These are phyloP conservation scores for Philypnodon macrostomus DNA, from an alignment of 2,797 vertebrate species.

Conservation along the genomic window DNA sequence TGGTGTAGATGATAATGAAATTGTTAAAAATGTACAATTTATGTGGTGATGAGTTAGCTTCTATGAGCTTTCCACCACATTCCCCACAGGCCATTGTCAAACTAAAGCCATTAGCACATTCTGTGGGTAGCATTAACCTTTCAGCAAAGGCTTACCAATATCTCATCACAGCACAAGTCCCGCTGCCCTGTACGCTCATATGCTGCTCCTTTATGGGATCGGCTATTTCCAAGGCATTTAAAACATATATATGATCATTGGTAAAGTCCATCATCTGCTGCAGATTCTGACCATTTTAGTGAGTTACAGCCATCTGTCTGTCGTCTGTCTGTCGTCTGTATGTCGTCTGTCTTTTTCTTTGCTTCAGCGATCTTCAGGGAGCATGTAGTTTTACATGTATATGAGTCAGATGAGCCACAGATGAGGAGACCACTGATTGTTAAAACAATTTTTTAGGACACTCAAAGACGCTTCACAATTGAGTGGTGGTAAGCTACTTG, in stretches of 20 bases:
- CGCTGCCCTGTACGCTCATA: constrained; percentile 57
- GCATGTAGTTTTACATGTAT: constrained; percentile 53
- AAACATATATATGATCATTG: constrained; percentile 73
- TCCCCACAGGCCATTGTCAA: constrained; percentile 76
- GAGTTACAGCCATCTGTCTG: constrained; percentile 59
- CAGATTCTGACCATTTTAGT: constrained; percentile 63
- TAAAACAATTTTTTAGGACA: no score
- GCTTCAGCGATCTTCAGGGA: no score
- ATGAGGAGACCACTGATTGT: constrained; percentile 44
- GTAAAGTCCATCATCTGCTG: constrained; percentile 69
- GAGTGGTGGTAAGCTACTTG: no score
- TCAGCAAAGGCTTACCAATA: constrained; percentile 70
- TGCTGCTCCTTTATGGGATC: constrained; percentile 57
- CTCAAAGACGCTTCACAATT: no score
- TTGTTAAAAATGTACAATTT: constrained; percentile 76
- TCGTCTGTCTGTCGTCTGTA: constrained; percentile 28
- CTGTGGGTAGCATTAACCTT: constrained; percentile 77
- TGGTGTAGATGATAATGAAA: constrained; percentile 73
- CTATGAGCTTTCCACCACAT: constrained; percentile 50
- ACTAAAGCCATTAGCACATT: constrained; percentile 71
- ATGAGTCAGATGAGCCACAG: constrained; percentile 60
- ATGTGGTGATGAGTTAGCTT: constrained; percentile 70
- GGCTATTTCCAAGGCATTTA: constrained; percentile 61
- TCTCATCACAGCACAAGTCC: constrained; percentile 66
- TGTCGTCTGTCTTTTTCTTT: constrained; percentile 27